Conservation (phyloP, 2,888 invertebrate species). For the Abrostola triplasia region DNA sequence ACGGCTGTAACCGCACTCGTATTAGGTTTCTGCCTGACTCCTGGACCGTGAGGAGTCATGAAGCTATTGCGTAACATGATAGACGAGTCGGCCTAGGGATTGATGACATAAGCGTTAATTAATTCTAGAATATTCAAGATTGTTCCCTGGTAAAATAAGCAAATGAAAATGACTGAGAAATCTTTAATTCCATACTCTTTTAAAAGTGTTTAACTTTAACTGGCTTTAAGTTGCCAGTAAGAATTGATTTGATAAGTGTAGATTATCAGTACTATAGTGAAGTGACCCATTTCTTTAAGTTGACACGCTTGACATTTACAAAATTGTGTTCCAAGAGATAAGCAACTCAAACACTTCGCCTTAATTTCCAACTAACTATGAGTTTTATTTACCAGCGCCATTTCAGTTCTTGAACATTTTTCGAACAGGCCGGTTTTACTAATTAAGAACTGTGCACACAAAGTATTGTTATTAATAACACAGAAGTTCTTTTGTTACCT, state of each 20-base stretch:
- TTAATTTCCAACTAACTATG: slow-evolving; percentile 18
- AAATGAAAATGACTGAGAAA: too few relatives aligned
- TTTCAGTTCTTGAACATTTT: slow-evolving; percentile 7
- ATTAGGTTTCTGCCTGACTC: slow-evolving; percentile 53
- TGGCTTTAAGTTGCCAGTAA: slow-evolving; percentile 13
- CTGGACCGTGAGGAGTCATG: slow-evolving; percentile 52
- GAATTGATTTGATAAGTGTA: slow-evolving; percentile 18
- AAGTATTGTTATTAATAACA: slow-evolving; percentile 33
- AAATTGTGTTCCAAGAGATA: slow-evolving; percentile 31
- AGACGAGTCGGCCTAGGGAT: slow-evolving; percentile 16
- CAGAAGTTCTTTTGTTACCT: slow-evolving; percentile 44
- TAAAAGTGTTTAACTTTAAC: neutral
- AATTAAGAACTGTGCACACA: slow-evolving; percentile 3
- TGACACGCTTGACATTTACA: slow-evolving; percentile 11
- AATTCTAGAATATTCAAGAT: too few relatives aligned
- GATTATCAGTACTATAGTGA: slow-evolving; percentile 28
- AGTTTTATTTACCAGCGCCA: slow-evolving; percentile 24
- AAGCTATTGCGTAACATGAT: slow-evolving; percentile 20
- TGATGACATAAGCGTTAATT: too few relatives aligned
- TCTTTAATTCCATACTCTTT: neutral
- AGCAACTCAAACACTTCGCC: slow-evolving; percentile 14
- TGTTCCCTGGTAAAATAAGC: too few relatives aligned
- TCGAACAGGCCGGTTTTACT: slow-evolving; percentile 10
- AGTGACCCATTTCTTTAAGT: slow-evolving; percentile 33
- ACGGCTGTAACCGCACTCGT: slow-evolving; percentile 61